Base-by-base conservation (phyloP, 2,888 invertebrate genomes). In the Papilio demoleus region DNA sequence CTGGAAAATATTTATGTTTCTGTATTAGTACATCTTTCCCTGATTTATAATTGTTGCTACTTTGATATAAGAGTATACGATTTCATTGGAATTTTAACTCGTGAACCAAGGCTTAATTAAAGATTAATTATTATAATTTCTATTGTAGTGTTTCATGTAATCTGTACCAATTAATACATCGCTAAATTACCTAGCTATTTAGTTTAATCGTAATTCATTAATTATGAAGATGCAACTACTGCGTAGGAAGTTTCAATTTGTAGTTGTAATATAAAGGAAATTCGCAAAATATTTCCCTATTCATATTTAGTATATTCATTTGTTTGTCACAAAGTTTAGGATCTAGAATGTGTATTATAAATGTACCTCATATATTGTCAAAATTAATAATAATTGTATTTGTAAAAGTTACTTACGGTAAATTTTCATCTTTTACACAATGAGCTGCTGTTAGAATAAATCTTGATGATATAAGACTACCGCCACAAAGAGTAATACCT, bases 401-500 rank as follows among this genome's bases (percentile, higher is more conserved):
- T 22, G 9, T 40, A 34, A 12, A 17, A 14, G 4, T 65, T 4
- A 72, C 73, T 72, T 61, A 70, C 69, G 69, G 69, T 65, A 27
- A 9, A 24, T 11, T 24, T 8, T 2, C 11, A 0, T 22, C 14
- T 24, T 24, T 45, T 0, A 72, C 78, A 70, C 93, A 93, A 80
- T 93, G 93, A 0, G 88, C 92, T 1, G 93, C 93, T 6, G 92
- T 93, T 24, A 93, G 70, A 8, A 92, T 83, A 71, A 90, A 92
- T 80, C 81, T 78, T 3, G 77, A 71, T 62, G 83, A 88, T 65
- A 93, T 90, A 5, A 93, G 78, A 22, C 84, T 78, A 1, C 89
- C 92, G 6, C 88, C 91, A 75, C 93, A 93, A 2, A 81, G 74
- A 47, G 72, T 71, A 1, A n/a, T 9, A 0, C 65, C 67, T 1